Conservation (phyloP, 1,140 invertebrate genomes). For the Drosophila lini region DNA sequence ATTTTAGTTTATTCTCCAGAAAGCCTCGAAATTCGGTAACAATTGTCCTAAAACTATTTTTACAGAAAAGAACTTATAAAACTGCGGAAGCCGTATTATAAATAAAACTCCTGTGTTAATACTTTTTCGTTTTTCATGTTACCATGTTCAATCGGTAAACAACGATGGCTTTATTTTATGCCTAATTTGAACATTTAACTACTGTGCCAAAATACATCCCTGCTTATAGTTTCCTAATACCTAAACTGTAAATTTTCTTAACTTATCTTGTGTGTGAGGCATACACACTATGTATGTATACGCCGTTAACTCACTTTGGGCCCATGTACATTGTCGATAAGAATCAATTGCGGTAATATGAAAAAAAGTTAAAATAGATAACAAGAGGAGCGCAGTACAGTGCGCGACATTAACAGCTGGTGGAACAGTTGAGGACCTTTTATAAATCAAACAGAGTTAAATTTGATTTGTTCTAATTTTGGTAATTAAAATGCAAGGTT, state of each 20-base stretch:
- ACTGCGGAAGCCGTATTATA: neutral
- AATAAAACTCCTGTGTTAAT: neutral
- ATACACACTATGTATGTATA: neutral
- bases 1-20: neutral
- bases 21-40: neutral
- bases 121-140: neutral
- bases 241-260: slow-evolving; percentile 17
- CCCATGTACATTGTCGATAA: slow-evolving; percentile 24
- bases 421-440: neutral
- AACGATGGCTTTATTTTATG: no score
- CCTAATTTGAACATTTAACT: no score
- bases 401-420: neutral
- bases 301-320: slow-evolving; percentile 26
- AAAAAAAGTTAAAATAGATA: slow-evolving; percentile 12
- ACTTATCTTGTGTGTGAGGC: slow-evolving; percentile 32
- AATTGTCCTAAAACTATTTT: neutral
- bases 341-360: slow-evolving; percentile 28
- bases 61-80: neutral
- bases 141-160: no score
- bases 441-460: no score
- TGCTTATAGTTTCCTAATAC: neutral
- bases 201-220: no score
- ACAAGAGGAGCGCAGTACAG: neutral
- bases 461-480: neutral
- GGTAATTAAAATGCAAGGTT: neutral